Evolutionary conservation across 2,888 invertebrate species (phyloP), one percentile per base, ranked within the genome.

Genomic region (Horisme vitalbata): DNA sequence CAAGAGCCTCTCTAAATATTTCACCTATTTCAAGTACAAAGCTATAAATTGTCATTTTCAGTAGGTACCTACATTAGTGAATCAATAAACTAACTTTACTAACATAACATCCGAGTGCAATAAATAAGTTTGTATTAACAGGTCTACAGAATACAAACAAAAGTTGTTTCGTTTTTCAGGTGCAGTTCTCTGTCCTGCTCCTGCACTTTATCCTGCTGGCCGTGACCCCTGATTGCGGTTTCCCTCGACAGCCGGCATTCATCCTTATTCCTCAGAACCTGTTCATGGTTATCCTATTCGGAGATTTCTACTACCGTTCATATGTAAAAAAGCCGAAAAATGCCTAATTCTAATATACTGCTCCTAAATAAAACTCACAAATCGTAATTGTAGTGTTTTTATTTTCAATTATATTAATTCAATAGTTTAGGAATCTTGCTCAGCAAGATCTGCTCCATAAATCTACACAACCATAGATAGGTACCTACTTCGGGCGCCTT

Each of bases 281-380:
- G 0, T 92, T 93, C 63, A 93, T 94, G 91, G 79, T 93, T 5
- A 63, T 91, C n/a, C 75, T 95, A 13, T 95, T 95, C 67, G 73
- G 79, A 3, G 93, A 94, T 57, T 95, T 94, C 75, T 95, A 94
- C 63, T 90, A 91, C 57, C 90, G 90, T 39, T 63, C 92, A 0
- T 94, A 95, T 62, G 65, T 92, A 8, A 75, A 71, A 37, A 65
- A 68, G 23, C 8, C 63, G 0, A 65, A 68, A 43, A 59, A 57
- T 37, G 34, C 37, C 4, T 64, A 46, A 24, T n/a, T 39, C 32
- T 9, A 8, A 20, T 13, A 31, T 4, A 36, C 7, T 2, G 14
- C 11, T 7, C 26, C 12, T 23, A 10, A 39, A 38, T 28, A 44
- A 36, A 28, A 38, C 23, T 13, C 15, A 13, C 31, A 43, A 36